Conservation (phyloP, 1,140 invertebrate genomes). For the Hylaeus anthracinus region DNA sequence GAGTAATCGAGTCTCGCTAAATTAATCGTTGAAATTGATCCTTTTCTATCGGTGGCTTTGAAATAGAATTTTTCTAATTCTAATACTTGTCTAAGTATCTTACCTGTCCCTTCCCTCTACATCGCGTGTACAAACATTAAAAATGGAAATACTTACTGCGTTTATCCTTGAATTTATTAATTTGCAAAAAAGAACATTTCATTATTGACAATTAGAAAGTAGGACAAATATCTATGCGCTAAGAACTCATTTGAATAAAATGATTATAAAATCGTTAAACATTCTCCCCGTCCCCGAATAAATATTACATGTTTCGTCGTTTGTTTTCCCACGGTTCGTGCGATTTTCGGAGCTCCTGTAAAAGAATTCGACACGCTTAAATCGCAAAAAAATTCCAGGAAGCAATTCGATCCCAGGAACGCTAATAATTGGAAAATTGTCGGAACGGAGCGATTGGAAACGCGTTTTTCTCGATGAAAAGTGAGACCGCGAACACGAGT, state of each 20-base stretch:
- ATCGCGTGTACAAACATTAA: not conserved
- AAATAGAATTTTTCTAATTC: not conserved
- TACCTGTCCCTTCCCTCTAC: not conserved
- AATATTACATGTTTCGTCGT: not conserved
- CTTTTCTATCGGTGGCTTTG: too few species aligned
- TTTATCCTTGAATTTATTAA: not conserved
- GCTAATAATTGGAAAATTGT: not conserved
- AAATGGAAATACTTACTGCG: not conserved
- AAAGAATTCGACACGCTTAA: not conserved
- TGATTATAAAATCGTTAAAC: not conserved
- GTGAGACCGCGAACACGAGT: not conserved
- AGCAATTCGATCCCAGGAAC: not conserved
- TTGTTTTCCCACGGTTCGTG: not conserved
- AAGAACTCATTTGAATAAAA: not conserved
- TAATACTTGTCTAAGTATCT: not conserved
- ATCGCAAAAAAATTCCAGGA: not conserved
- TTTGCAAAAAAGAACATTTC: constrained; percentile 2
- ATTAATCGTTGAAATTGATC: not conserved
- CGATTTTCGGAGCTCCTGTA: not conserved
- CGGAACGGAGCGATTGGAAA: not conserved
- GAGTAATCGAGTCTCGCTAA: not conserved
- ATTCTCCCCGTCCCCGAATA: too few species aligned
- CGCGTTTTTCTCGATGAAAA: not conserved
- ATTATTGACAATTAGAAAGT: not conserved
- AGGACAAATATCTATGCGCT: not conserved